Conservation (phyloP, 2,888 invertebrate genomes). For the Vannuccia rotundouncinata region DNA sequence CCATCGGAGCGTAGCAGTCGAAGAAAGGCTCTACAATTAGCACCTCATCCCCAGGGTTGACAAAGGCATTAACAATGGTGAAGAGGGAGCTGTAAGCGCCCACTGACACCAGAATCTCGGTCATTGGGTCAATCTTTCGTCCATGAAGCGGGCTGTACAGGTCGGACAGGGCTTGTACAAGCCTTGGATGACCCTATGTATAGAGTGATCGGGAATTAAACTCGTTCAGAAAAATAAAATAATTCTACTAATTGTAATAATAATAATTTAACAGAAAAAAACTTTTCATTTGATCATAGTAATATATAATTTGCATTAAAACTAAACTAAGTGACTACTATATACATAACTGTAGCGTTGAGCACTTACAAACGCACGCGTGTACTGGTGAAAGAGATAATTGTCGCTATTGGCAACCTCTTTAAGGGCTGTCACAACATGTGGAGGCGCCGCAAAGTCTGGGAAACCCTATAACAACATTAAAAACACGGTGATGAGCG, state of each 20-base stretch:
- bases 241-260: no score
- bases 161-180: constrained; percentile 75
- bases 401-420: constrained; percentile 65
- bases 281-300: no score
- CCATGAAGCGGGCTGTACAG: constrained; percentile 74
- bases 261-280: no score
- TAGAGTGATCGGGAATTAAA: no score
- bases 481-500: no score
- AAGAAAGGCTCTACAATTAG: constrained; percentile 97
- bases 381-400: constrained; percentile 79
- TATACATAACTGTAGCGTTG: no score
- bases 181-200: constrained; percentile 84
- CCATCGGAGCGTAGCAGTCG: constrained; percentile 95
- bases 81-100: constrained; percentile 93
- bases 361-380: constrained; percentile 77
- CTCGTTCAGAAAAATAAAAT: no score
- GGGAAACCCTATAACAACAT: constrained; percentile 69
- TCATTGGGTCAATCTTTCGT: constrained; percentile 71
- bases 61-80: constrained; percentile 74
- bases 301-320: no score
- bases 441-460: constrained; percentile 73
- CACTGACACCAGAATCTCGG: constrained; percentile 76
- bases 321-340: no score
- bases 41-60: constrained; percentile 71
- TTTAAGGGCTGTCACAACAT: constrained; percentile 71